phyloP scores from a whole-genome alignment of 2,797 vertebrate species.

The Strix occidentalis region DNA sequence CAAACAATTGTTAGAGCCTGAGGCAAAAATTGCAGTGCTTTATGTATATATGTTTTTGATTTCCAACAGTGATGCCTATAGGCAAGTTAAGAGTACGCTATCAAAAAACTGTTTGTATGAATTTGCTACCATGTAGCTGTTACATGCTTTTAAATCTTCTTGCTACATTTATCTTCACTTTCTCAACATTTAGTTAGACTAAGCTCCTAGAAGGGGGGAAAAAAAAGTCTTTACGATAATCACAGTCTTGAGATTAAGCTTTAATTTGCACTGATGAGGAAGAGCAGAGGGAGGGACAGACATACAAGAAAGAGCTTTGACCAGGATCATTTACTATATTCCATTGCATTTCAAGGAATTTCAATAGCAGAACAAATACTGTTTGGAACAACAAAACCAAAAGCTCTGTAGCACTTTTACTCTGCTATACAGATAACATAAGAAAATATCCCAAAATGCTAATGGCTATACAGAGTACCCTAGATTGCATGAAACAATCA shows the following conservation, averaged over 20 bases:
- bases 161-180: not conserved
- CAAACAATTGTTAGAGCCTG: not conserved
- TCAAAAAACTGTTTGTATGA: not conserved
- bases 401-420: not conserved
- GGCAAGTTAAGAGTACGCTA: not conserved
- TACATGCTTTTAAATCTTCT: not conserved
- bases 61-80: not conserved
- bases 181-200: not conserved
- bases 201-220: not conserved
- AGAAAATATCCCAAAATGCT: not conserved
- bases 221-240: not conserved
- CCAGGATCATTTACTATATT: not conserved
- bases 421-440: not conserved
- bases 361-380: not conserved
- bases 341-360: not conserved
- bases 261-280: constrained; percentile 12
- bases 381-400: not conserved
- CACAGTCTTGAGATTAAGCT: not conserved
- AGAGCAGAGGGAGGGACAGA: not conserved
- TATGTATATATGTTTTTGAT: not conserved
- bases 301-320: not conserved
- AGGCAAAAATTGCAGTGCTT: not conserved
- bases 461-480: not conserved
- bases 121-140: not conserved
- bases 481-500: not conserved